phyloP scores from a whole-genome alignment of 2,797 vertebrate genomes.

The Lepus oiostolus region DNA sequence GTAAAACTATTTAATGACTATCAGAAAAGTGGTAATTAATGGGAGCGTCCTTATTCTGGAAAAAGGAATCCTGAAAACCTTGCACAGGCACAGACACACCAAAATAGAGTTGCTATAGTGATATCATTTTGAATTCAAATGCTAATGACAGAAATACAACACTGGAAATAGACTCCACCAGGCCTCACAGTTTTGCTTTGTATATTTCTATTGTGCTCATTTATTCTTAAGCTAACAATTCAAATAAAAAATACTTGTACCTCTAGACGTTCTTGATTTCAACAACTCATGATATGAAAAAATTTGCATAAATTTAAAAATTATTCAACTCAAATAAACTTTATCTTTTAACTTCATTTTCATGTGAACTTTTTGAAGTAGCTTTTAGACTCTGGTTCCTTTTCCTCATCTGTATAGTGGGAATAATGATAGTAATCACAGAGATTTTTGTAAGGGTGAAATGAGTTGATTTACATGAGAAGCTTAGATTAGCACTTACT shows the following conservation, averaged over 20 bases:
- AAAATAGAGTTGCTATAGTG: slow-evolving; percentile 19
- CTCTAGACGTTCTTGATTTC: background rate
- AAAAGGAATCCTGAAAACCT: slow-evolving; percentile 38
- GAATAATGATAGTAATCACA: background rate
- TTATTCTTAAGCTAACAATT: background rate
- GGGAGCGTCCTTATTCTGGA: slow-evolving; percentile 39
- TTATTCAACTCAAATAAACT: no score
- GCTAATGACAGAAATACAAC: background rate
- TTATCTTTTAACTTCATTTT: no score
- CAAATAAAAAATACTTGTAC: background rate
- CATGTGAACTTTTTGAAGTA: no score
- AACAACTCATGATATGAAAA: background rate
- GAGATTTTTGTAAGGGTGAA: background rate
- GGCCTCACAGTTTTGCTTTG: background rate
- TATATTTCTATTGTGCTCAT: background rate
- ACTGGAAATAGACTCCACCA: background rate
- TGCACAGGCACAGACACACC: background rate
- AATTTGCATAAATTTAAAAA: no score
- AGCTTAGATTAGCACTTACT: background rate
- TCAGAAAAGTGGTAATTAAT: slow-evolving; percentile 64
- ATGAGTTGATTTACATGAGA: background rate
- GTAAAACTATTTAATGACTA: slow-evolving; percentile 27
- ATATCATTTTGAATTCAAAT: slow-evolving; percentile 55
- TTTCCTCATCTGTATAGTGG: background rate
- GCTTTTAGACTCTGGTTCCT: no score